Conservation (phyloP, 2,113 vertebrate species). For the Saiga tatarica region DNA sequence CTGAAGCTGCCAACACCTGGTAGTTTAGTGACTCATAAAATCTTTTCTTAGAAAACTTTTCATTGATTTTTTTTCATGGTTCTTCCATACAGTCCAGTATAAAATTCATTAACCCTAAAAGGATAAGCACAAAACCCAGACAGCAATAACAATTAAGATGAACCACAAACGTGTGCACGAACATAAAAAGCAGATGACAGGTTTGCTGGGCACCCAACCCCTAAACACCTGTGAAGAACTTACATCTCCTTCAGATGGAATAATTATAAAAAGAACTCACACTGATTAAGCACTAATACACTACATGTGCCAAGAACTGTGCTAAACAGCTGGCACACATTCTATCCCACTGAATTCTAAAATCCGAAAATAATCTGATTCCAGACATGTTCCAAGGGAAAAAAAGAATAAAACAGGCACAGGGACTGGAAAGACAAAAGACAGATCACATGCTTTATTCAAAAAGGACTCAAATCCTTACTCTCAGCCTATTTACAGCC, state of each 20-base stretch:
- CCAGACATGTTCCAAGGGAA: not conserved
- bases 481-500: not conserved
- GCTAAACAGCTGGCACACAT: not conserved
- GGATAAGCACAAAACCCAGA: not conserved
- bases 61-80: not conserved
- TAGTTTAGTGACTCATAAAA: not conserved
- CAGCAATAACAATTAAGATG: not conserved
- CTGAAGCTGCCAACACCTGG: conserved; percentile 27
- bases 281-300: not conserved
- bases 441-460: not conserved
- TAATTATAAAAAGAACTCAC: not conserved
- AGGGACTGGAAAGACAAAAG: not conserved
- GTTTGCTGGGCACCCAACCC: no score
- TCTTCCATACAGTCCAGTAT: not conserved
- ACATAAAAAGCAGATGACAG: not conserved
- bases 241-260: not conserved
- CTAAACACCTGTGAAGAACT: not conserved
- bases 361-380: not conserved
- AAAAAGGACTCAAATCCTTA: not conserved
- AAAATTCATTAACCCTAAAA: not conserved
- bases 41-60: not conserved
- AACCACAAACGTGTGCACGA: not conserved
- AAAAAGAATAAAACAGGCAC: not conserved
- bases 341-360: not conserved
- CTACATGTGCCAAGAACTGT: not conserved